These are phyloP conservation scores for Ctenodactylus gundi DNA, from an alignment of 2,113 vertebrate species.

Conservation along the genomic window DNA sequence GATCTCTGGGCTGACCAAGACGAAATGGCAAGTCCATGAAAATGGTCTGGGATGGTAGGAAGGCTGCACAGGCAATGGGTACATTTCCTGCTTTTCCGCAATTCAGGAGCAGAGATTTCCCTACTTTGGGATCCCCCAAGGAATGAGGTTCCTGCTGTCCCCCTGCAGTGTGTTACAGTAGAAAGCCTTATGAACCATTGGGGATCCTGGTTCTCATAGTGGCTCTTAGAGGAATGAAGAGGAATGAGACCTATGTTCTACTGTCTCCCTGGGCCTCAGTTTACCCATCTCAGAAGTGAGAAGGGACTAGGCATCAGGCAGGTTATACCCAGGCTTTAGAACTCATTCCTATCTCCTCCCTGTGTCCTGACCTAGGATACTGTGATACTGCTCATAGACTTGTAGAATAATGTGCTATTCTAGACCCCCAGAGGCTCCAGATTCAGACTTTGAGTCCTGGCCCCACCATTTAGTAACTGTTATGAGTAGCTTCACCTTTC, in stretches of 20 bases:
- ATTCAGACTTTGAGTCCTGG: not conserved
- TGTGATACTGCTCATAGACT: not conserved
- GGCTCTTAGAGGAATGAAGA: not conserved
- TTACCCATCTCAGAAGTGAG: not conserved
- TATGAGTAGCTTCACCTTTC: not conserved
- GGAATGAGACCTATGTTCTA: not conserved
- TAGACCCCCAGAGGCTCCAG: not conserved
- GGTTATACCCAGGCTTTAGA: not conserved
- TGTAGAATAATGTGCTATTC: too few relatives aligned
- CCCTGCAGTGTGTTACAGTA: not conserved
- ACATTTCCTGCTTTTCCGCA: not conserved
- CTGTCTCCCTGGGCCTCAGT: not conserved
- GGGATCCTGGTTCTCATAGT: not conserved
- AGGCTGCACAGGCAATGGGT: not conserved
- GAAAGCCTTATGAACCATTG: not conserved
- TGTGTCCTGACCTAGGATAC: accelerated
- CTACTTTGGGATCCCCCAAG: not conserved
- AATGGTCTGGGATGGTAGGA: not conserved
- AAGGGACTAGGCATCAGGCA: not conserved
- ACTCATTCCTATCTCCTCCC: too few relatives aligned
- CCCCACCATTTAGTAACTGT: not conserved
- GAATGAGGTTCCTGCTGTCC: not conserved
- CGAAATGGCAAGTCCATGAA: not conserved
- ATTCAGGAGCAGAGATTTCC: not conserved
- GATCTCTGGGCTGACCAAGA: not conserved